phyloP scores from a whole-genome alignment of 2,888 invertebrate species.

The Habroteleia sp. region DNA sequence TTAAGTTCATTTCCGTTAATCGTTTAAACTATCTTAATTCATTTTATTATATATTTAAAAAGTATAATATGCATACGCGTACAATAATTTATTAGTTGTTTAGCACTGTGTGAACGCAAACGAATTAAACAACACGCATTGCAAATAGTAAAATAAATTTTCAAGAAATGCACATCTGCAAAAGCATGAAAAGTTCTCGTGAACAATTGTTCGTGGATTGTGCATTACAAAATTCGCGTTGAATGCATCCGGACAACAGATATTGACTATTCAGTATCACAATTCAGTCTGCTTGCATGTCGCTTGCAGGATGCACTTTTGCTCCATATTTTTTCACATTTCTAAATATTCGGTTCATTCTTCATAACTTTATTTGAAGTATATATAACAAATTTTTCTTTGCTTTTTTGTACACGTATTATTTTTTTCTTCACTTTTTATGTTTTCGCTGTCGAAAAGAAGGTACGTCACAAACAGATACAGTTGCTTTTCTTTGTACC shows the following conservation, averaged over 20 bases:
- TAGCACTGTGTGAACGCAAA: no score
- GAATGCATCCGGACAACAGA: conserved; percentile 54
- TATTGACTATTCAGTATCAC: conserved; percentile 59
- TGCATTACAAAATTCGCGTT: conserved; percentile 45
- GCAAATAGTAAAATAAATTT: conserved; percentile 23
- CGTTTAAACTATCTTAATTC: no score
- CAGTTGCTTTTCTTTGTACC: conserved; percentile 45
- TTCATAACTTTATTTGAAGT: conserved; percentile 48
- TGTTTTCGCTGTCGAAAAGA: conserved; percentile 23
- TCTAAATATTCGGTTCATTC: conserved; percentile 50
- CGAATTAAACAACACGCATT: conserved; percentile 17
- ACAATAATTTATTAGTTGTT: no score
- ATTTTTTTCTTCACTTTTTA: conserved; percentile 13
- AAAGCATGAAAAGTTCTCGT: conserved; percentile 15
- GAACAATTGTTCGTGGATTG: conserved; percentile 39
- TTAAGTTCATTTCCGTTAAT: no score
- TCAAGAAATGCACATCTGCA: conserved; percentile 20
- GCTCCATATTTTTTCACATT: conserved; percentile 47
- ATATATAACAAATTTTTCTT: conserved; percentile 33
- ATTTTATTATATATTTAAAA: no score
- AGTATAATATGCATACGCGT: no score
- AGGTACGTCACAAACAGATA: conserved; percentile 52
- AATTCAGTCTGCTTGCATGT: conserved; percentile 43
- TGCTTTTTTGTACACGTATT: conserved; percentile 17
- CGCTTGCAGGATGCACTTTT: conserved; percentile 45